Percentiles rank a stretch among this genome's conserved stretches.
These are phyloP conservation scores for Ladona fulva DNA, from an alignment of 1,140 invertebrate species.

Conservation along the genomic window DNA sequence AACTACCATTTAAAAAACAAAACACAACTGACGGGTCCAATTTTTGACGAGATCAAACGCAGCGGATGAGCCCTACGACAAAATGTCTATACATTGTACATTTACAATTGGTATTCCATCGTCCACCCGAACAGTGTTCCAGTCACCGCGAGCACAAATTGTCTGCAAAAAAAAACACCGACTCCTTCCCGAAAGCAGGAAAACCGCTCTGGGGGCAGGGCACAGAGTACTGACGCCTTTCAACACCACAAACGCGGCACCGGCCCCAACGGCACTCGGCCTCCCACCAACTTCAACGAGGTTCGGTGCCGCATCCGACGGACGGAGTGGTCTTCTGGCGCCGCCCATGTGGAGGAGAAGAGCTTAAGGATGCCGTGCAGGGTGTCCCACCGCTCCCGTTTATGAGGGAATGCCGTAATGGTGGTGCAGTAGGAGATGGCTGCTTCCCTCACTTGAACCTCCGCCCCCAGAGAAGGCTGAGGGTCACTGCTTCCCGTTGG, in stretches of 20 bases:
- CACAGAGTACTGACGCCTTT: too few relatives aligned
- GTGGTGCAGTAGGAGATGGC: slow-evolving; percentile 38
- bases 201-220: too few relatives aligned
- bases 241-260: too few relatives aligned
- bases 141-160: too few relatives aligned
- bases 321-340: neutral
- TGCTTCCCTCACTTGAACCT: slow-evolving; percentile 30
- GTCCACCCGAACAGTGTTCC: too few relatives aligned
- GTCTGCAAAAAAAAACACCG: too few relatives aligned
- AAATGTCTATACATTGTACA: neutral
- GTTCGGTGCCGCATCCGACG: neutral
- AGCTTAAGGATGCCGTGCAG: neutral
- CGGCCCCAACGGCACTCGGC: neutral
- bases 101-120: too few relatives aligned
- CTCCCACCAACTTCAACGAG: neutral
- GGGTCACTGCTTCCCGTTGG: slow-evolving; percentile 74
- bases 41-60: neutral
- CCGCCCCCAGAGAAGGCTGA: slow-evolving; percentile 69
- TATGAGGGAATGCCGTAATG: slow-evolving; percentile 50
- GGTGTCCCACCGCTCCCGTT: neutral
- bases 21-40: neutral
- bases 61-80: slow-evolving; percentile 1
- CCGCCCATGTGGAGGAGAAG: neutral
- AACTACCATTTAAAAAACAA: neutral
- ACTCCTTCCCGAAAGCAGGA: too few relatives aligned